Conservation (phyloP, 2,113 vertebrate species). For the Poeciliopsis occidentalis region DNA sequence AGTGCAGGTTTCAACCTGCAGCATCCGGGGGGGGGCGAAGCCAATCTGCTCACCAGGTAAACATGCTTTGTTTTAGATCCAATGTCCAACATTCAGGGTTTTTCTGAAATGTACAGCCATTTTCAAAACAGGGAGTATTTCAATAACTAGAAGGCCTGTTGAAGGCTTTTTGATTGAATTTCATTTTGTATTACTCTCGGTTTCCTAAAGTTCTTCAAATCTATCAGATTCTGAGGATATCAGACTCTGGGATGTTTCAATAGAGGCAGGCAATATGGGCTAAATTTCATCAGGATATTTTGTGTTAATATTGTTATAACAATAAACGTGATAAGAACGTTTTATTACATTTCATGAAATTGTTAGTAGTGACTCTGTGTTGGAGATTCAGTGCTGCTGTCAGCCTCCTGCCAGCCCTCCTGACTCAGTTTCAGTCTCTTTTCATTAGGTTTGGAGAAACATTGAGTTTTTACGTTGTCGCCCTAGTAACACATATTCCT, state of each 20-base stretch:
- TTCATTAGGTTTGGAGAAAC: neutral
- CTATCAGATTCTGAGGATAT: neutral
- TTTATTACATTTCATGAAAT: too few species aligned
- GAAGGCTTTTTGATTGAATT: neutral
- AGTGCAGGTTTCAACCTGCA: constrained; percentile 29
- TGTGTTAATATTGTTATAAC: too few species aligned
- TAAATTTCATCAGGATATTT: too few species aligned
- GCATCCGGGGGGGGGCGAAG: constrained; percentile 11
- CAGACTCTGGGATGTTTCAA: too few species aligned
- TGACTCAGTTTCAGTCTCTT: neutral
- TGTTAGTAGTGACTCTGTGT: too few species aligned
- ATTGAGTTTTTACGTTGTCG: neutral
- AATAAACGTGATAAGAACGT: too few species aligned
- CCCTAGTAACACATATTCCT: neutral
- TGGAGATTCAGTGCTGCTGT: neutral
- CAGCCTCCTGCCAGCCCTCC: neutral
- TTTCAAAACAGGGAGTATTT: neutral
- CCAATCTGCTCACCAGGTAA: constrained; percentile 38
- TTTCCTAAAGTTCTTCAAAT: neutral
- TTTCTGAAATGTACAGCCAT: neutral
- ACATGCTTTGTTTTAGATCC: constrained; percentile 4
- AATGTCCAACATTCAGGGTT: neutral
- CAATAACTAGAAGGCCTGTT: neutral
- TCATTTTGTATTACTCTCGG: neutral
- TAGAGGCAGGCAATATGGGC: too few species aligned